Conservation (phyloP, 2,888 invertebrate genomes). For the Agriopis leucophaearia region DNA sequence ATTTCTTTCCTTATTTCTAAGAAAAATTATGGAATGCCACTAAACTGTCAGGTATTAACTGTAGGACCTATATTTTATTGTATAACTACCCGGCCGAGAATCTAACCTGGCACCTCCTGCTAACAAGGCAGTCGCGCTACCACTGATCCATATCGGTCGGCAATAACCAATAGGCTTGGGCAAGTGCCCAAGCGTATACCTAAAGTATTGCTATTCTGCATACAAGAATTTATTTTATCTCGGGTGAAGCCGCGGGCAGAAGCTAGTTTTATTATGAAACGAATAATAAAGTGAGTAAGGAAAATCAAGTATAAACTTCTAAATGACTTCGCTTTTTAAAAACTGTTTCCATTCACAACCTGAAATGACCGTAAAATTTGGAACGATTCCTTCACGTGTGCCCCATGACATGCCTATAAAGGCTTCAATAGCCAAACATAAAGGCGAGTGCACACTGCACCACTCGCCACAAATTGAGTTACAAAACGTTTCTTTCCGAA, state of each 20-base stretch:
- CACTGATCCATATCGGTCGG: too few relatives aligned
- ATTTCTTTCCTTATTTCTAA: not conserved
- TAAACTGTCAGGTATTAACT: too few relatives aligned
- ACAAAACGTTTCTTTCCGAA: conserved; percentile 80
- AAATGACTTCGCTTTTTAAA: not conserved
- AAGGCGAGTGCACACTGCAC: conserved; percentile 58
- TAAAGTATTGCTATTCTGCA: too few relatives aligned
- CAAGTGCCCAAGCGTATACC: too few relatives aligned
- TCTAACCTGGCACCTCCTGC: too few relatives aligned
- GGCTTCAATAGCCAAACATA: conserved; percentile 30
- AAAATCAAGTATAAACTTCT: not conserved
- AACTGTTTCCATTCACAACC: not conserved
- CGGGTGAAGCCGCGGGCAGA: too few relatives aligned
- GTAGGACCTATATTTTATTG: too few relatives aligned
- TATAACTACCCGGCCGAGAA: too few relatives aligned
- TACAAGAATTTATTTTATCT: too few relatives aligned
- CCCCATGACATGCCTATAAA: conserved; percentile 19
- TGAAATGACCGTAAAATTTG: conserved; percentile 8
- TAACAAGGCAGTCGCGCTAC: too few relatives aligned
- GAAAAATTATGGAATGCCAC: not conserved
- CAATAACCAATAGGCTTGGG: too few relatives aligned
- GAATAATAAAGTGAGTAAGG: not conserved
- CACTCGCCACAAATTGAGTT: conserved; percentile 80
- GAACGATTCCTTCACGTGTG: conserved; percentile 3
- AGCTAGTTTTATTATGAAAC: not conserved